phyloP scores from a whole-genome alignment of 2,113 vertebrate genomes.

The Cheilinus undulatus region DNA sequence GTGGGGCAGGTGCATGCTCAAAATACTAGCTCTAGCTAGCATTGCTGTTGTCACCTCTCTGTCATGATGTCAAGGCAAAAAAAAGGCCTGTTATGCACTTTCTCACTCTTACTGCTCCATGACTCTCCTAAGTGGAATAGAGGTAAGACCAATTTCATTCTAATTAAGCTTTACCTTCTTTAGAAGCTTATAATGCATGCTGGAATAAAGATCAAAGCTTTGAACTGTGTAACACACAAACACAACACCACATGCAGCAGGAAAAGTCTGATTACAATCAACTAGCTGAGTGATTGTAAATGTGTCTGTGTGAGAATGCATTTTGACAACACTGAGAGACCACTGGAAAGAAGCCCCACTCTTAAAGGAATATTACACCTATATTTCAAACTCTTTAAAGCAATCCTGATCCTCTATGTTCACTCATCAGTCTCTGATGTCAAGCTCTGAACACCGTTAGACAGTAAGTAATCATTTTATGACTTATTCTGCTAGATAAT shows the following conservation, averaged over 20 bases:
- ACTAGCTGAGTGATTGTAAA: constrained; percentile 17
- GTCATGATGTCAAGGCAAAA: not conserved
- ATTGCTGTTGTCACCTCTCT: not conserved
- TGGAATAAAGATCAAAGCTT: not conserved
- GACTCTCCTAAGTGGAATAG: not conserved
- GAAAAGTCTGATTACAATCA: constrained; percentile 23
- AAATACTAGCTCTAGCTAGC: no score
- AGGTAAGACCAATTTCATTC: not conserved
- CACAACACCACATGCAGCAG: constrained; percentile 9
- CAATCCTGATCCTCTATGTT: not conserved
- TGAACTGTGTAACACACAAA: not conserved
- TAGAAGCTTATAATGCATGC: not conserved
- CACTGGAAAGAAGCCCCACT: constrained; percentile 65
- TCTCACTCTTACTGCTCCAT: not conserved
- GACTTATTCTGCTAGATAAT: no score
- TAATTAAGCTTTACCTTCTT: not conserved
- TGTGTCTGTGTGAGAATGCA: constrained; percentile 3
- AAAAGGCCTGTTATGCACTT: not conserved
- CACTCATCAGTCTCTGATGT: not conserved
- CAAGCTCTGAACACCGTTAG: no score
- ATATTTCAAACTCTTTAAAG: no score
- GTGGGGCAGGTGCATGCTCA: no score
- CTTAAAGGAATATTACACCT: constrained; percentile 67
- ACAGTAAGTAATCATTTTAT: no score
- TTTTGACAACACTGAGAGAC: no score